Conservation (phyloP, 2,113 vertebrate species). For the Protomyctophum bolini region DNA sequence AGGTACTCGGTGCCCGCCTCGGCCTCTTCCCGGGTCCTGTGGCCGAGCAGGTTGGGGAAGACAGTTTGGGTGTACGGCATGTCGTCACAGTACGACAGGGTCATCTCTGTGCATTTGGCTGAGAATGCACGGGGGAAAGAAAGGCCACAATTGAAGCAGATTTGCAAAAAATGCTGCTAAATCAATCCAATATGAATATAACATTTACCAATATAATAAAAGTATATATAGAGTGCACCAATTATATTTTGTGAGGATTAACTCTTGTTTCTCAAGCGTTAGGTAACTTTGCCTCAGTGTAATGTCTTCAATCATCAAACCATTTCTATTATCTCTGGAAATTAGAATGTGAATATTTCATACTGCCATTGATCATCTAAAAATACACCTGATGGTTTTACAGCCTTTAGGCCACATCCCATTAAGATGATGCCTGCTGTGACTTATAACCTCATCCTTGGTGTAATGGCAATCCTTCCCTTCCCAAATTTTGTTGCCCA, state of each 20-base stretch:
- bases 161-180: too few species aligned
- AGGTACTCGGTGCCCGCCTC: slow-evolving; percentile 89
- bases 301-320: slow-evolving; percentile 34
- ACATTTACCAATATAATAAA: too few species aligned
- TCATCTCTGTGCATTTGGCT: slow-evolving; percentile 85
- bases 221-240: too few species aligned
- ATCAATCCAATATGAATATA: not conserved
- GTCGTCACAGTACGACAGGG: slow-evolving; percentile 86
- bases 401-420: slow-evolving; percentile 36
- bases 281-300: slow-evolving; percentile 26
- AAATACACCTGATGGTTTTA: slow-evolving; percentile 58
- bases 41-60: slow-evolving; percentile 87
- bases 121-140: not conserved
- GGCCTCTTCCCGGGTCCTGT: slow-evolving; percentile 78
- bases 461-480: too few species aligned
- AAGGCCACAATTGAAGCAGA: slow-evolving; percentile 4
- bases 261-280: slow-evolving; percentile 32
- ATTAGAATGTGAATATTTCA: slow-evolving; percentile 76
- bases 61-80: slow-evolving; percentile 81
- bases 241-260: slow-evolving; percentile 1
- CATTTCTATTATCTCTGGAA: slow-evolving; percentile 68
- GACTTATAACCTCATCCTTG: slow-evolving; percentile 36
- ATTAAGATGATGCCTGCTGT: slow-evolving; percentile 29
- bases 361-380: slow-evolving; percentile 66
- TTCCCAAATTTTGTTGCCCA: too few species aligned